Base-by-base conservation (phyloP, 1,140 invertebrate genomes). In the Cecropterus lyciades region DNA sequence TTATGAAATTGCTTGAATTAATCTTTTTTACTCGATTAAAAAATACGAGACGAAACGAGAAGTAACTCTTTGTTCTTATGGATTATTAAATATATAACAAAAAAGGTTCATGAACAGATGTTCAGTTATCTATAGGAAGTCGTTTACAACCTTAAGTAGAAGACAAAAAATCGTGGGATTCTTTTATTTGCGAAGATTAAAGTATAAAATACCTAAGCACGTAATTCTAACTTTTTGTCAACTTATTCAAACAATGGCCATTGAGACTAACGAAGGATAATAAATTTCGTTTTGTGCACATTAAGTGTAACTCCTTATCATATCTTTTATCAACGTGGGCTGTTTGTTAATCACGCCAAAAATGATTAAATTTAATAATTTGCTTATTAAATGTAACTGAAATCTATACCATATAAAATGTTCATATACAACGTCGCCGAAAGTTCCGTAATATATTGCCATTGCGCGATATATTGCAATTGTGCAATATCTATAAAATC, bases 191-290 rank as follows among this genome's bases (percentile, higher is more conserved):
- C 20, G 10, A 49, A 40, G 27, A 40, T 14, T 49, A 11, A 51
- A 63, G 27, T 62, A 62, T 49, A 15, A 40, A 14, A 11, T 7
- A 43, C 13, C 16, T 49, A 42, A 52, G 48, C 37, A 51, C 33
- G 60, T 52, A 63, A 63, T 52, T 52, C 52, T 16, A 63, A 63
- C n/a, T 63, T 63, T 63, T 63, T 63, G 48, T 52, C 60, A 52
- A 56, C 42, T 63, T 52, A 52, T 63, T 63, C 52, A 11, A 62
- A 63, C 59, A 63, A 63, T 63, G 7, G 59, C 17, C 48, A 42
- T 42, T 63, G 48, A 20, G 46, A 51, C 48, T 62, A 62, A 49
- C 45, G 30, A 20, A 40, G 30, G 14, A 60, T 51, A 49, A 62
- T 62, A 63, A 51, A 43, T 63, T 52, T 51, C 59, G n/a, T 42